Evolutionary conservation across 2,113 vertebrate genomes (phyloP).

Genomic region (Hiodon tergisus): DNA sequence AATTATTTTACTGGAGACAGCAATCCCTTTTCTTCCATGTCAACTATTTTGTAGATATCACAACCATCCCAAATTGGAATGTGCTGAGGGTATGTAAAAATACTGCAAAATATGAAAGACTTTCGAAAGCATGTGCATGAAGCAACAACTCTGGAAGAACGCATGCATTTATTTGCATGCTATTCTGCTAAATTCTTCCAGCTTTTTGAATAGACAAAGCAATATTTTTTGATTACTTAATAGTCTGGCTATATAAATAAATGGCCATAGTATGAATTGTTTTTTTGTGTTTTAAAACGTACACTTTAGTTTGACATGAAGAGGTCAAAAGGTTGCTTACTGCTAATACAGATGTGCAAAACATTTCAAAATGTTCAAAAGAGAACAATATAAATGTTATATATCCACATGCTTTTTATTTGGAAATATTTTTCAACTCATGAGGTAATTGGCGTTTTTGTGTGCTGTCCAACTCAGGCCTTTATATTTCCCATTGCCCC

Average conservation of each 20-base stretch:
- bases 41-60: slow-evolving; percentile 20
- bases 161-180: no score
- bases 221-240: no score
- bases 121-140: no score
- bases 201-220: no score
- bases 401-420: slow-evolving; percentile 42
- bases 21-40: slow-evolving; percentile 34
- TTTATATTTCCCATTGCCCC: slow-evolving; percentile 23
- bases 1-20: slow-evolving; percentile 35
- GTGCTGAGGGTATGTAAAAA: no score
- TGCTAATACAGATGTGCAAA: slow-evolving; percentile 24
- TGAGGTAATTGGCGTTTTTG: slow-evolving; percentile 26
- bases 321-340: slow-evolving; percentile 38
- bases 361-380: slow-evolving; percentile 19
- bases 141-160: no score
- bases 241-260: no score
- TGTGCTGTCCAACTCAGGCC: slow-evolving; percentile 23
- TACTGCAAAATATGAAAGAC: no score
- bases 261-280: no score
- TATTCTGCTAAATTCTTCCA: no score
- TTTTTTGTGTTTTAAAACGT: no score
- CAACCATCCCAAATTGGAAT: not conserved
- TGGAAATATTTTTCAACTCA: slow-evolving; percentile 19
- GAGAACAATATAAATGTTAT: slow-evolving; percentile 35
- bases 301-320: slow-evolving; percentile 42